Evolutionary conservation across 1,140 invertebrate species (phyloP).

Genomic region (Drosophila lacertosa): DNA sequence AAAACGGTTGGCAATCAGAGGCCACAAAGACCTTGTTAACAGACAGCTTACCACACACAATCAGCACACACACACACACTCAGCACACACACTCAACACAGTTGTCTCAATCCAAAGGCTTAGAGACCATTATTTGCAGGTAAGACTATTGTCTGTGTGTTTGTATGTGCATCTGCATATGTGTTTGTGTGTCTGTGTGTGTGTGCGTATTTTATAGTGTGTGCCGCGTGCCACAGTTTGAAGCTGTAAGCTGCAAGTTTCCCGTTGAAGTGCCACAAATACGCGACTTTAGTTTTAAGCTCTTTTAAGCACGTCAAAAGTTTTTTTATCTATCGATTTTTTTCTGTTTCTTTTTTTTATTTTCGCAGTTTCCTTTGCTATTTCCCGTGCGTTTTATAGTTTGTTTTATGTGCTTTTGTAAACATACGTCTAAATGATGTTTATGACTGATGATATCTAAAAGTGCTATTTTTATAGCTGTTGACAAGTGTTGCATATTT

Average conservation of each 20-base stretch:
- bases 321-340: conserved; percentile 9
- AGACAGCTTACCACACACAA: conserved; percentile 32
- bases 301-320: neutral
- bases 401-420: conserved; percentile 5
- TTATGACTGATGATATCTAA: conserved; percentile 13
- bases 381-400: neutral
- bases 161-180: neutral
- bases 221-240: conserved; percentile 23
- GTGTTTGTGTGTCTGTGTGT: neutral
- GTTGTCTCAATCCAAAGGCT: neutral
- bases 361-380: too few species aligned
- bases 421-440: conserved; percentile 2
- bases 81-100: neutral
- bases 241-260: conserved; percentile 22
- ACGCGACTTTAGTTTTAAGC: conserved; percentile 13
- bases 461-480: neutral
- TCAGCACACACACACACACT: neutral
- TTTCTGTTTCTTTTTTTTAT: neutral
- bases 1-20: conserved; percentile 17
- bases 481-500: neutral
- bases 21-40: conserved; percentile 41
- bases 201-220: conserved; percentile 23
- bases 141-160: neutral
- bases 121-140: conserved; percentile 6
- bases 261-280: conserved; percentile 30